Conservation (phyloP, 2,113 vertebrate species). For the Artemisiospiza belli region DNA sequence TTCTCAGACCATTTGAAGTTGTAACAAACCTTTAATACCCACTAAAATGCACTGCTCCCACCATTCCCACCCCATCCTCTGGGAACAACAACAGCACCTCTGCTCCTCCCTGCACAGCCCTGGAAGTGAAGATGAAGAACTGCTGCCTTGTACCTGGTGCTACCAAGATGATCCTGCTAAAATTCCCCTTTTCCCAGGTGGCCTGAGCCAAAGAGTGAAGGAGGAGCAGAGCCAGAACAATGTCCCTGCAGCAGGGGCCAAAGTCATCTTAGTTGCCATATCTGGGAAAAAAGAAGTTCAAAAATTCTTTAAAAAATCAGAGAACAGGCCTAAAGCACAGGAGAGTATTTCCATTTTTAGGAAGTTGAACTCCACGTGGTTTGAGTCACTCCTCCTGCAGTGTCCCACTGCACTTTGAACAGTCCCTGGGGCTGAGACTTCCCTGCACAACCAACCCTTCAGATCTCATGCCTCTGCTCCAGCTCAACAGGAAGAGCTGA, state of each 20-base stretch:
- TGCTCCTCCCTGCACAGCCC: background rate
- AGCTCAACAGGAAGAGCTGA: background rate
- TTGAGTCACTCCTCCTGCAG: background rate
- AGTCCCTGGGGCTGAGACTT: accelerated
- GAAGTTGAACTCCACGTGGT: accelerated
- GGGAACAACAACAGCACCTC: background rate
- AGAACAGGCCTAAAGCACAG: background rate
- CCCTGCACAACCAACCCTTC: background rate
- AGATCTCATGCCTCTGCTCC: accelerated
- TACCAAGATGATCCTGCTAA: background rate
- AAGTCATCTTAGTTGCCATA: background rate
- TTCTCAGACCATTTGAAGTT: background rate
- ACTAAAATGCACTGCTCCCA: background rate
- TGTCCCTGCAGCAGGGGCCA: background rate
- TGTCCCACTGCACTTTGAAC: background rate
- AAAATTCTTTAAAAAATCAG: background rate
- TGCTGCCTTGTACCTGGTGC: background rate
- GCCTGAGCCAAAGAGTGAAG: background rate
- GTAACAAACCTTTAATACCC: background rate
- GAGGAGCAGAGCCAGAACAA: background rate
- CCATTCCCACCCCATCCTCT: background rate
- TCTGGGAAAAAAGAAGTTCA: background rate
- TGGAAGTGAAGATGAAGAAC: background rate
- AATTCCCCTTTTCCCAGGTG: background rate
- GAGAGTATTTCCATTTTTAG: background rate